A percentile compares a stretch with the other conserved stretches of the same genome.
These are phyloP conservation scores for Beroe forskalii DNA, from an alignment of 37 sponge, comb jelly and placozoan genomes.

Conservation along the genomic window DNA sequence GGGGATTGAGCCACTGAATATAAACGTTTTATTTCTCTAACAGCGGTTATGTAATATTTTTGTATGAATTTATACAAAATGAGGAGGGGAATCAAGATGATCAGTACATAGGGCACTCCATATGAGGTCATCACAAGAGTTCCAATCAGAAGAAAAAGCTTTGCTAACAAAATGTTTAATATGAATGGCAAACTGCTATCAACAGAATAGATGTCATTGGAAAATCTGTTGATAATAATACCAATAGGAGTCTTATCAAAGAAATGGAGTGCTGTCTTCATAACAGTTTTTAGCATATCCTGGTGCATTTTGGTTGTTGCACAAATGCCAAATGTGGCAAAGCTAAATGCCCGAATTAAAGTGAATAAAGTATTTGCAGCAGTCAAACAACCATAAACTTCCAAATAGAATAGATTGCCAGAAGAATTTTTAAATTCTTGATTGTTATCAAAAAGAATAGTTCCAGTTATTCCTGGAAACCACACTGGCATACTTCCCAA, in stretches of 20 bases:
- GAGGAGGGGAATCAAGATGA: slow-evolving; percentile 79
- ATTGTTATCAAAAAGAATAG: neutral
- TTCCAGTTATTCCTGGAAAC: neutral
- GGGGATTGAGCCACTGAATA: slow-evolving; percentile 92
- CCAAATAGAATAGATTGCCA: slow-evolving; percentile 73
- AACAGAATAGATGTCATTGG: slow-evolving; percentile 63
- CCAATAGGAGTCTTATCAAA: slow-evolving; percentile 94
- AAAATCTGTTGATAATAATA: slow-evolving; percentile 3
- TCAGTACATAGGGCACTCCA: slow-evolving; percentile 85
- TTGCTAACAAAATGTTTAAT: slow-evolving; percentile 91
- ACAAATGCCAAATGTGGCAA: slow-evolving; percentile 91
- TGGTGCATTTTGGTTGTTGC: slow-evolving; percentile 83
- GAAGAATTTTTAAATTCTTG: too few species aligned
- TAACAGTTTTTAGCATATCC: slow-evolving; percentile 72
- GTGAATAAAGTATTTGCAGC: slow-evolving; percentile 89
- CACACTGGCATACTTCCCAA: neutral
- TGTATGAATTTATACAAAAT: slow-evolving; percentile 92
- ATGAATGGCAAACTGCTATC: slow-evolving; percentile 95
- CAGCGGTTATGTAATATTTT: slow-evolving; percentile 86
- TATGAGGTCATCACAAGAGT: slow-evolving; percentile 87
- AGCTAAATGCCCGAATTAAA: slow-evolving; percentile 87
- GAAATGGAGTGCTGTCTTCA: slow-evolving; percentile 81
- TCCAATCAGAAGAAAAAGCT: slow-evolving; percentile 84
- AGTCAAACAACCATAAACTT: slow-evolving; percentile 85
- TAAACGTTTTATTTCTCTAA: slow-evolving; percentile 91